phyloP scores from a whole-genome alignment of 2,888 invertebrate genomes.

The Xanthia icteritia region DNA sequence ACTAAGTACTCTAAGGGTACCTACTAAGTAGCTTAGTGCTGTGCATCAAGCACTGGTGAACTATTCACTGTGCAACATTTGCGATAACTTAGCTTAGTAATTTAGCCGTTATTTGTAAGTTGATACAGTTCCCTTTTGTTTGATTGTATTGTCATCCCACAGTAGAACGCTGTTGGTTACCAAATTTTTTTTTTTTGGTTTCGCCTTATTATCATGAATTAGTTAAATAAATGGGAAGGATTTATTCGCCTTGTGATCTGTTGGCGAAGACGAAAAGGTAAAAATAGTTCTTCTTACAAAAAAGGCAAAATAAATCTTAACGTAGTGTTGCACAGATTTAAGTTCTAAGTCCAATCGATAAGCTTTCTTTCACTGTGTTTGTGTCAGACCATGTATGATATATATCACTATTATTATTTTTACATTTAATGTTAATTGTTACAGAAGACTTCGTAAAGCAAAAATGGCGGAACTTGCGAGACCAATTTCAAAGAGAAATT shows the following conservation, averaged over 20 bases:
- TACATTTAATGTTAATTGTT: slow-evolving; percentile 21
- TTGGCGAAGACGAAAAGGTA: neutral
- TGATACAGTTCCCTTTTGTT: neutral
- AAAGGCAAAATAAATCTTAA: neutral
- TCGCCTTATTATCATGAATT: no score
- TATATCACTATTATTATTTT: neutral
- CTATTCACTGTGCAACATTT: neutral
- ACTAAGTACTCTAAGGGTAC: neutral
- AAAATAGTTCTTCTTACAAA: neutral
- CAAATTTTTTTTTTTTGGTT: neutral
- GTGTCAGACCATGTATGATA: no score
- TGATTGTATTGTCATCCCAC: neutral
- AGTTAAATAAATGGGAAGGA: neutral
- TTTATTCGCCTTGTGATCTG: neutral
- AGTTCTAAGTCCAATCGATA: neutral
- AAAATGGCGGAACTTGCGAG: slow-evolving; percentile 70
- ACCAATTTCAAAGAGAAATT: slow-evolving; percentile 65
- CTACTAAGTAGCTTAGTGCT: neutral
- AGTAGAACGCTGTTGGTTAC: neutral
- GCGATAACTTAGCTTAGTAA: neutral
- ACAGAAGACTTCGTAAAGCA: slow-evolving; percentile 67
- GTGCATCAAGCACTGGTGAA: neutral
- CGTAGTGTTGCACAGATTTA: neutral
- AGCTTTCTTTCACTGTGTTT: neutral
- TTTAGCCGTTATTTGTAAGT: neutral